Percentiles rank a stretch among this genome's conserved stretches.
These are phyloP conservation scores for Paratrypauchen microcephalus DNA, from an alignment of 2,797 vertebrate species.

Conservation along the genomic window DNA sequence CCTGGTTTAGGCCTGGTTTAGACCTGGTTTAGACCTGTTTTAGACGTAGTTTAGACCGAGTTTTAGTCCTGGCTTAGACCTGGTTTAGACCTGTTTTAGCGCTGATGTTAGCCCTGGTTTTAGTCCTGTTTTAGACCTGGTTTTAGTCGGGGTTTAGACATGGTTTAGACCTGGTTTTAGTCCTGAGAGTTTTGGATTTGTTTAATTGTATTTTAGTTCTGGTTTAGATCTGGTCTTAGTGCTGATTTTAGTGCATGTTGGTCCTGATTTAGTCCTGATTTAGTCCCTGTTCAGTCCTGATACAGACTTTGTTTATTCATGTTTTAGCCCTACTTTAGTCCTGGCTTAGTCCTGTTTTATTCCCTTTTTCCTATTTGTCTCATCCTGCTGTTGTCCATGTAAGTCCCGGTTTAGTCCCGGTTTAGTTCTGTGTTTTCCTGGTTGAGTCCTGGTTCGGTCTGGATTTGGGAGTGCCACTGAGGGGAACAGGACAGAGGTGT, in stretches of 20 bases:
- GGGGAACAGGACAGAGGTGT: constrained; percentile 11
- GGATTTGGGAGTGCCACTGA: constrained; percentile 11
- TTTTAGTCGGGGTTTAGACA: background rate
- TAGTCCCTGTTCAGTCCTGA: no score
- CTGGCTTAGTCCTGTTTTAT: background rate
- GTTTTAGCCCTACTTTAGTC: background rate
- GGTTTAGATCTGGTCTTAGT: no score
- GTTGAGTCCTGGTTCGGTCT: background rate
- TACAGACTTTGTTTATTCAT: no score
- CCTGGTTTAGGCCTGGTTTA: no score
- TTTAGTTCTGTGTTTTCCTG: background rate
- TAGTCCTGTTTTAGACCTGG: no score
- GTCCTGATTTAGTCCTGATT: no score
- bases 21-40: no score
- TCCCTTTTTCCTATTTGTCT: background rate
- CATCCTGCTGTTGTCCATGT: no score
- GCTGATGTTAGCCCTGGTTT: no score
- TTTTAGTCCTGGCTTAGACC: background rate
- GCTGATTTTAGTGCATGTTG: background rate
- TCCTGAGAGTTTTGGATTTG: no score
- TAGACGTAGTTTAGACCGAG: background rate
- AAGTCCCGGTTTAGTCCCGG: background rate
- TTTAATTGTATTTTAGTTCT: background rate
- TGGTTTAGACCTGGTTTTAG: background rate
- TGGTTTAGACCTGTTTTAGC: no score